Evolutionary conservation across 2,113 vertebrate species (phyloP), one percentile per base, ranked within the genome.

Genomic region (Tachysurus fulvidraco): DNA sequence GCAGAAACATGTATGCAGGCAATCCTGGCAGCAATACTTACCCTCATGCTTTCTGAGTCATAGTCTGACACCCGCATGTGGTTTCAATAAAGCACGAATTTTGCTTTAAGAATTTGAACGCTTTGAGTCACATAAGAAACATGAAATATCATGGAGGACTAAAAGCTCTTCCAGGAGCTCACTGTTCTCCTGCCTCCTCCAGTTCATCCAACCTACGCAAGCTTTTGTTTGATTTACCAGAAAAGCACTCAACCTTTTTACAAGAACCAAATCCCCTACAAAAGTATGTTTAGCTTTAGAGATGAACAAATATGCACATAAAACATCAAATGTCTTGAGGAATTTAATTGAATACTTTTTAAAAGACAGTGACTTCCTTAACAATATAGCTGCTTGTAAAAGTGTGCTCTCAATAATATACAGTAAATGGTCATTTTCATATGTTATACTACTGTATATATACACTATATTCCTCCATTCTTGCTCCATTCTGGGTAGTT

Each of bases 61-160:
- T 17, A 44, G 83, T 44, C 64, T 65, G 67, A 77, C 17, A 84
- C 81, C 57, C 44, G 16, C 52, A 80, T 74, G 17, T 19, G 30
- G 44, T 65, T 57, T 67, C 62, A 84, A 89, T 84, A 41, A 87
- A 87, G 71, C 83, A 80, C 21, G 25, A 64, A 64, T 79, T 88
- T 44, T 59, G 44, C 73, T 73, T 85, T 19, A 36, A 60, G 73
- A 80, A 83, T 36, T 89, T 41, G 4, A 54, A 84, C 36, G 30
- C 30, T 59, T 84, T 57, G 67, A 86, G 59, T 84, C 77, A 23
- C 59, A 57, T 14, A 84, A 85, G 46, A 65, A 77, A 57, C n/a
- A 84, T 28, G 28, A 73, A 67, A 81, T 84, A 82, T 74, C 54
- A 23, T 44, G 41, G 23, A 67, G 41, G 44, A 74, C 36, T 81